phyloP scores from a whole-genome alignment of 1,140 invertebrate genomes.

The Drosophila trapezifrons region DNA sequence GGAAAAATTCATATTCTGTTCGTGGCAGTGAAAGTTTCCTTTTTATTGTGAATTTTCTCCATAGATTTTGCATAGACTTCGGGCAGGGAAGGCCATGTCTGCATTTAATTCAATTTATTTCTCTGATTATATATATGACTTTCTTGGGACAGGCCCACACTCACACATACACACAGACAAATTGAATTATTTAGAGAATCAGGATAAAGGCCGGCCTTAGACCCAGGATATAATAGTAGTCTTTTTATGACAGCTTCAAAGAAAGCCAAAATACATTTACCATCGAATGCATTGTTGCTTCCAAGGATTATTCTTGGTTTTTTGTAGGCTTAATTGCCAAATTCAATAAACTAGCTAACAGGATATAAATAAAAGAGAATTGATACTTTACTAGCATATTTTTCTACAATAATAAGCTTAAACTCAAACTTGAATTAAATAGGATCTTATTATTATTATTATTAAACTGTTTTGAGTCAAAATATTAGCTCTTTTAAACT shows the following conservation, averaged over 20 bases:
- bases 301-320: neutral
- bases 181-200: conserved; percentile 35
- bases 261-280: conserved; percentile 1
- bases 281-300: neutral
- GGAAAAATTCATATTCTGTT: conserved; percentile 44
- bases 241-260: conserved; percentile 3
- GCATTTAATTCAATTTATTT: conserved; percentile 46
- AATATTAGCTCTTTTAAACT: conserved; percentile 1
- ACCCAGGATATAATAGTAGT: neutral
- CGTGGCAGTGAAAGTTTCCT: conserved; percentile 41
- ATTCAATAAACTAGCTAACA: neutral
- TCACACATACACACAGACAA: neutral
- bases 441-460: no score
- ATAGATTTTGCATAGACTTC: conserved; percentile 29
- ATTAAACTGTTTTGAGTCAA: no score
- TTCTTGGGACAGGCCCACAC: conserved; percentile 16
- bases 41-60: neutral
- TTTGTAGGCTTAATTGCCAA: neutral
- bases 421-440: no score
- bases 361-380: no score
- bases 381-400: no score
- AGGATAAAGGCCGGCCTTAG: neutral
- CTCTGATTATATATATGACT: conserved; percentile 33
- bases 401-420: no score
- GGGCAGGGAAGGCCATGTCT: conserved; percentile 3